phyloP scores from a whole-genome alignment of 2,888 invertebrate species.

The Anorthoa munda region DNA sequence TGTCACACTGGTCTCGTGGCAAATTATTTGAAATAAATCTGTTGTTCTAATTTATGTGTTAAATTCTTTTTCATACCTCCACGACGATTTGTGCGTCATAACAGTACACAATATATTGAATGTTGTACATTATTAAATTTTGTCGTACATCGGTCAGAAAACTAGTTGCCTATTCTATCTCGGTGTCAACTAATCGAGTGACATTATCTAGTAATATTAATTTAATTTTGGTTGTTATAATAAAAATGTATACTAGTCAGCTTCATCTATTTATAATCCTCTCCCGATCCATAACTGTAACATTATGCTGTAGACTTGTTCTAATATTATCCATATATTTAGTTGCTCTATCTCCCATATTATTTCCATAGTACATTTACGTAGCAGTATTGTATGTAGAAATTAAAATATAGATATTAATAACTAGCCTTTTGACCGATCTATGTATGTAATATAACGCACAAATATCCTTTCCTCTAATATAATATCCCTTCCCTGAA shows the following conservation, averaged over 20 bases:
- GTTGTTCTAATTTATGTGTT: slow-evolving; percentile 89
- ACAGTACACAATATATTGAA: slow-evolving; percentile 66
- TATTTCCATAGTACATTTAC: slow-evolving; percentile 74
- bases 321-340: slow-evolving; percentile 67
- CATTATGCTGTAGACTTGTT: slow-evolving; percentile 74
- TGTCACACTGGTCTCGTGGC: slow-evolving; percentile 91
- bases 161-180: slow-evolving; percentile 80
- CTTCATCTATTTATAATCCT: slow-evolving; percentile 82
- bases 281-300: slow-evolving; percentile 77
- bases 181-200: slow-evolving; percentile 85
- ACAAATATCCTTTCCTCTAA: slow-evolving; percentile 79
- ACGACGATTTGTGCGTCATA: slow-evolving; percentile 85
- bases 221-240: slow-evolving; percentile 86
- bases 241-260: slow-evolving; percentile 89
- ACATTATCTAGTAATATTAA: slow-evolving; percentile 90
- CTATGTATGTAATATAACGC: slow-evolving; percentile 88
- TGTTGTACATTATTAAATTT: slow-evolving; percentile 62
- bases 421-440: slow-evolving; percentile 90
- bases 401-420: slow-evolving; percentile 80
- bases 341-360: slow-evolving; percentile 72
- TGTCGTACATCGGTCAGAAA: slow-evolving; percentile 84
- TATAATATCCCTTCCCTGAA: slow-evolving; percentile 63
- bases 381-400: slow-evolving; percentile 80
- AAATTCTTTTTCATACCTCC: slow-evolving; percentile 87
- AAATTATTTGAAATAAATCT: slow-evolving; percentile 91